Conservation (phyloP, 2,888 invertebrate species). For the Cactoblastis cactorum region DNA sequence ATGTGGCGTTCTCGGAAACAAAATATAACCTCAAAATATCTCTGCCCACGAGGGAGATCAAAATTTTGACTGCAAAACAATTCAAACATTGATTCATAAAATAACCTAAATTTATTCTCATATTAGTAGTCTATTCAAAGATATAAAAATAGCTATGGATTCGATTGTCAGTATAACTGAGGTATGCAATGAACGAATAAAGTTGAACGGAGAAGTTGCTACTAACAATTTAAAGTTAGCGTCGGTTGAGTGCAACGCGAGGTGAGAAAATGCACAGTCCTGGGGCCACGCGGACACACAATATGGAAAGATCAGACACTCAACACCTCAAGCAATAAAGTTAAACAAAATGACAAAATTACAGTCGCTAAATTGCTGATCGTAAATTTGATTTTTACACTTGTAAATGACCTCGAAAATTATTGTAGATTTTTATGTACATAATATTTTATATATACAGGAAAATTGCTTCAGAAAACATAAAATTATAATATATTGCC, state of each 20-base stretch:
- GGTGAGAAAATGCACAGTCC: conserved; percentile 55
- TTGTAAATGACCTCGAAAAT: no score
- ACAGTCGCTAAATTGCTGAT: not conserved
- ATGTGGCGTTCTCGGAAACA: not conserved
- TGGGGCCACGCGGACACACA: conserved; percentile 26
- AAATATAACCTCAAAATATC: conserved; percentile 32
- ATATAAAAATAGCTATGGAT: no score
- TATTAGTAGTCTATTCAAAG: no score
- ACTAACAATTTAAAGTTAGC: conserved; percentile 72
- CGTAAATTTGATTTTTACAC: no score
- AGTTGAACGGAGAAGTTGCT: conserved; percentile 58
- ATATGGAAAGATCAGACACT: not conserved
- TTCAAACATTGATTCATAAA: no score
- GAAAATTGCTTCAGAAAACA: no score
- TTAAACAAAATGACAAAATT: not conserved
- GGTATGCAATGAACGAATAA: conserved; percentile 60
- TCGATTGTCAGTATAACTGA: conserved; percentile 47
- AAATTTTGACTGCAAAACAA: not conserved
- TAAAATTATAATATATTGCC: no score
- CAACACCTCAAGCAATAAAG: not conserved
- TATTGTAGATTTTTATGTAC: no score
- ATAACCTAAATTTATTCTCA: no score
- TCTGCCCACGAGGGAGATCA: not conserved
- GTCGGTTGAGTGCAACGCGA: conserved; percentile 48
- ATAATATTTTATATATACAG: no score